A percentile compares a stretch with the other conserved stretches of the same genome.
phyloP scores from a whole-genome alignment of 2,888 invertebrate species.

The Kuschelorhynchus macadamiae region DNA sequence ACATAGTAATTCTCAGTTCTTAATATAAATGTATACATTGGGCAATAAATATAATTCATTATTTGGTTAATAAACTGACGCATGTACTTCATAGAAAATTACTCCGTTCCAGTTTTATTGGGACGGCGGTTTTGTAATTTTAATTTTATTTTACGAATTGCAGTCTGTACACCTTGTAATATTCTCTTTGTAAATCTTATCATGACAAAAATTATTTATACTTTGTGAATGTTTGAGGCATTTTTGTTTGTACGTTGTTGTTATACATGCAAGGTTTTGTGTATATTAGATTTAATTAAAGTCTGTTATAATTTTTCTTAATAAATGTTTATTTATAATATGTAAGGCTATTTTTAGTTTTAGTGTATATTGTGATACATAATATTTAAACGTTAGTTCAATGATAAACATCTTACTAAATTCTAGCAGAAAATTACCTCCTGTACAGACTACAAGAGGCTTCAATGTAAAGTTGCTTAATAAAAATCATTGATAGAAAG shows the following conservation, averaged over 20 bases:
- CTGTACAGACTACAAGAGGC: slow-evolving; percentile 68
- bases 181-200: slow-evolving; percentile 61
- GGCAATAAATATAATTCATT: too few species aligned
- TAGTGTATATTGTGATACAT: slow-evolving; percentile 50
- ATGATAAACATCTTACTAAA: slow-evolving; percentile 32
- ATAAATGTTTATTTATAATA: slow-evolving; percentile 53
- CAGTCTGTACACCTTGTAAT: slow-evolving; percentile 68
- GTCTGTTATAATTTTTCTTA: slow-evolving; percentile 53
- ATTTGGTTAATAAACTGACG: slow-evolving; percentile 26
- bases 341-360: slow-evolving; percentile 49
- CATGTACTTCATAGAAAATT: slow-evolving; percentile 27
- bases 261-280: slow-evolving; percentile 47
- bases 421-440: slow-evolving; percentile 63
- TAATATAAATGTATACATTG: too few species aligned
- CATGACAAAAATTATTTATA: slow-evolving; percentile 50
- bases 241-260: slow-evolving; percentile 40
- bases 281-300: slow-evolving; percentile 50
- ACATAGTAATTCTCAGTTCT: too few species aligned
- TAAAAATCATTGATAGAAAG: slow-evolving; percentile 58
- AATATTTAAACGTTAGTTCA: slow-evolving; percentile 38
- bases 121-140: slow-evolving; percentile 61
- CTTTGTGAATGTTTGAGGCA: slow-evolving; percentile 33
- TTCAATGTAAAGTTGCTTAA: slow-evolving; percentile 69
- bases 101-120: slow-evolving; percentile 70
- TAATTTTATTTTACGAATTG: slow-evolving; percentile 63